Conservation (phyloP, 2,888 invertebrate genomes). For the Elmis aenea region DNA sequence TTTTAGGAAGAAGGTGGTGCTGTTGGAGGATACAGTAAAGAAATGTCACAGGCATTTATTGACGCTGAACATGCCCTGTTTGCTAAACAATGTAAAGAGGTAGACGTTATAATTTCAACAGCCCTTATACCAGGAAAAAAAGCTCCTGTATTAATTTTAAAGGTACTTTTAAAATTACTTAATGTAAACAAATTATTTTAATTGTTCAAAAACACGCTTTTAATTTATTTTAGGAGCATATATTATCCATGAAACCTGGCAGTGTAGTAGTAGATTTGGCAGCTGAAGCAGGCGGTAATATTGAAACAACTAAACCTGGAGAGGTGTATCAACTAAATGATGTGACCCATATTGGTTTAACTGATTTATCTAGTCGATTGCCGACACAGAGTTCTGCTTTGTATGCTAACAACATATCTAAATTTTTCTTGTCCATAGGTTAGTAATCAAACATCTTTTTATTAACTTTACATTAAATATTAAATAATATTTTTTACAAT, state of each 20-base stretch:
- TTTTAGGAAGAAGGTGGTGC: conserved; percentile 64
- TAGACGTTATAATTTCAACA: conserved; percentile 84
- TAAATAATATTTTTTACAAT: too few relatives aligned
- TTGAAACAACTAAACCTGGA: conserved; percentile 76
- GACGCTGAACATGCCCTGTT: conserved; percentile 81
- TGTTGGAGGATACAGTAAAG: conserved; percentile 76
- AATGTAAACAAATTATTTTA: neutral
- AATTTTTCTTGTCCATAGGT: conserved; percentile 78
- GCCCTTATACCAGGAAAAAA: conserved; percentile 84
- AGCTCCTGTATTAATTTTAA: conserved; percentile 74
- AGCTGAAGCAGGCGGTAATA: conserved; percentile 83
- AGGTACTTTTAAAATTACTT: conserved; percentile 48
- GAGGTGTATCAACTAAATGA: conserved; percentile 70
- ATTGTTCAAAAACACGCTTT: conserved; percentile 1
- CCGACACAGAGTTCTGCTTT: conserved; percentile 82
- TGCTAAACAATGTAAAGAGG: conserved; percentile 78
- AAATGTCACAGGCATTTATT: conserved; percentile 81
- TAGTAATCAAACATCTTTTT: too few relatives aligned
- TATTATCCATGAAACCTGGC: conserved; percentile 78
- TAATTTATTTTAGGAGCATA: conserved; percentile 60
- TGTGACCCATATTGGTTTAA: conserved; percentile 79
- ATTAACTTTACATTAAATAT: too few relatives aligned
- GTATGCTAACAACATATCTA: conserved; percentile 88
- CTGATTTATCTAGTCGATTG: conserved; percentile 78
- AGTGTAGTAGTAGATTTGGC: conserved; percentile 87